Evolutionary conservation across 2,113 vertebrate species (phyloP).

Genomic region (Carassius auratus): DNA sequence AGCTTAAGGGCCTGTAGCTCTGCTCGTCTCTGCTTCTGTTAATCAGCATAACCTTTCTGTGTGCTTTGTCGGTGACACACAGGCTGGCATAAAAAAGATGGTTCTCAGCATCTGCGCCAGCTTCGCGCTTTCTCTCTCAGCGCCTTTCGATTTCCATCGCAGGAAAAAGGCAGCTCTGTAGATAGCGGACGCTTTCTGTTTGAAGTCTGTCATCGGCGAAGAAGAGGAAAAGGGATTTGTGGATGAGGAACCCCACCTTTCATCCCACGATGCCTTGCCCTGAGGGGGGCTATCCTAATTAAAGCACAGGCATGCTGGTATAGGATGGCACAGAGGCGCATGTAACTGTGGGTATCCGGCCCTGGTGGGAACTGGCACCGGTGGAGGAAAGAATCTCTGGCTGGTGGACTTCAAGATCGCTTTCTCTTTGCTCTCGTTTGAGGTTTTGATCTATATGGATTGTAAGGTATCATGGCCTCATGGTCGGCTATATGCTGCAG

Average conservation of each 20-base stretch:
- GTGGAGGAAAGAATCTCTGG: conserved; percentile 33
- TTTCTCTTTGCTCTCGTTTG: conserved; percentile 46
- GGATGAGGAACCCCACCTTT: conserved; percentile 62
- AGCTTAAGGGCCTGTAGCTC: conserved; percentile 33
- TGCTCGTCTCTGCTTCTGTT: conserved; percentile 31
- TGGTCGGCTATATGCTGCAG: conserved; percentile 30
- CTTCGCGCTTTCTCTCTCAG: conserved; percentile 34
- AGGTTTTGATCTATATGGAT: conserved; percentile 64
- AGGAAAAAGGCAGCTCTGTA: conserved; percentile 61
- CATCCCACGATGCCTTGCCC: conserved; percentile 61
- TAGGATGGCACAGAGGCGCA: conserved; percentile 45
- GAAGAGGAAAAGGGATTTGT: conserved; percentile 52
- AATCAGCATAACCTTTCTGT: conserved; percentile 44
- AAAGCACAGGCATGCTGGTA: conserved; percentile 33
- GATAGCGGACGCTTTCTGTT: conserved; percentile 66
- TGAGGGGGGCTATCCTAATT: conserved; percentile 48
- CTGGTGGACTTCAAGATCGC: neutral
- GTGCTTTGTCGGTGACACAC: conserved; percentile 31
- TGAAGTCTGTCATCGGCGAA: conserved; percentile 70
- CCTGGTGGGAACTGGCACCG: conserved; percentile 60
- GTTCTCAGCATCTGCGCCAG: conserved; percentile 36
- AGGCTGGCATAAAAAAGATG: conserved; percentile 22
- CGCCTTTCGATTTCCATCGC: conserved; percentile 46
- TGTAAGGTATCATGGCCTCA: conserved; percentile 24
- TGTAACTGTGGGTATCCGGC: conserved; percentile 61